Evolutionary conservation across 2,888 invertebrate genomes (phyloP).

Genomic region (Stenodema calcarata): DNA sequence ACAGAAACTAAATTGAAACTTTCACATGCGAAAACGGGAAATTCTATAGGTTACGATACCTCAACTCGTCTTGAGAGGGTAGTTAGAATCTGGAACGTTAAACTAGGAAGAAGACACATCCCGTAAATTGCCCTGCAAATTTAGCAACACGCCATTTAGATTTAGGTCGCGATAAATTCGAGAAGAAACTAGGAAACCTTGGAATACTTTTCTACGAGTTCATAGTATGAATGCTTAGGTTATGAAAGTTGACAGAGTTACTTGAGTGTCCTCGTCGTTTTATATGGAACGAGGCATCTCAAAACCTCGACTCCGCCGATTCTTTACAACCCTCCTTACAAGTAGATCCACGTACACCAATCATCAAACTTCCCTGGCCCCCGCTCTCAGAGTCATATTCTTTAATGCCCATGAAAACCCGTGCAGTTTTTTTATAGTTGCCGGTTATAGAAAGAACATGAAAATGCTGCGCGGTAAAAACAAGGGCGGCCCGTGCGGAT

Average conservation of each 20-base stretch:
- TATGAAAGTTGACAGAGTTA: background rate
- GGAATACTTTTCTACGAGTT: too few species aligned
- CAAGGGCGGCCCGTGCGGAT: background rate
- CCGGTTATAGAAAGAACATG: background rate
- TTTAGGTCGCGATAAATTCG: too few species aligned
- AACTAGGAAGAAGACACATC: too few species aligned
- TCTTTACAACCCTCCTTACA: background rate
- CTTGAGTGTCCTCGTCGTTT: background rate
- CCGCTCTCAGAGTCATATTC: background rate
- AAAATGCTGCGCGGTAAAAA: background rate
- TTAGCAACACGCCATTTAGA: too few species aligned
- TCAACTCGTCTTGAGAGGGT: too few species aligned
- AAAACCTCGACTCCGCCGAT: background rate
- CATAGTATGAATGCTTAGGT: background rate
- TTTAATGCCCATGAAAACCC: background rate
- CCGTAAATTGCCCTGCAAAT: too few species aligned
- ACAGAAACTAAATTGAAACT: too few species aligned
- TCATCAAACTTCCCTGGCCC: background rate
- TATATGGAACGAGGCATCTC: background rate
- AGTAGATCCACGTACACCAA: background rate
- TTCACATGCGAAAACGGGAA: too few species aligned
- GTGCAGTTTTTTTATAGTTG: background rate
- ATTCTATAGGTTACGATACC: too few species aligned
- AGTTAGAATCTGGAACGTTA: too few species aligned
- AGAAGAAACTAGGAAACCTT: too few species aligned